These are phyloP conservation scores for Caenorhabditis sp. DNA, from an alignment of 2,888 invertebrate species.

Conservation along the genomic window DNA sequence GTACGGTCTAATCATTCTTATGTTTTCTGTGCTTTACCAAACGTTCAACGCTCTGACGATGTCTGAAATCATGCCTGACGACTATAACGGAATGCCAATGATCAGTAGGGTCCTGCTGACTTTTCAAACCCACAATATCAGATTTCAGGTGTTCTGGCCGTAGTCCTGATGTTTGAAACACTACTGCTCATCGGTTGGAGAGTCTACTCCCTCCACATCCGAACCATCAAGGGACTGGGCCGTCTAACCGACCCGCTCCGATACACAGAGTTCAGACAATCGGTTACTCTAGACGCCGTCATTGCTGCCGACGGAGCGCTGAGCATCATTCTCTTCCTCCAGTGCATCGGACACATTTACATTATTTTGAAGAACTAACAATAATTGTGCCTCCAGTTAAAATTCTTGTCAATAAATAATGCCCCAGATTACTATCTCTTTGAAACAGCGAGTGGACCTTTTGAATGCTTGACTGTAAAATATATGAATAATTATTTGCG, in stretches of 20 bases:
- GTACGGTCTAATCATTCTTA: too few relatives aligned
- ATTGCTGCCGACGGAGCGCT: neutral
- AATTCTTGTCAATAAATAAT: neutral
- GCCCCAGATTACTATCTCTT: neutral
- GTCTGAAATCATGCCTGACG: constrained; percentile 8
- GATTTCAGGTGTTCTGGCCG: constrained; percentile 10
- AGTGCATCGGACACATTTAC: neutral
- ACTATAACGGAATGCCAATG: constrained; percentile 30
- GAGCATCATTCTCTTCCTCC: neutral
- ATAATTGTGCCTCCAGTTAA: neutral
- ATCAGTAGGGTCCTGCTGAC: constrained; percentile 31
- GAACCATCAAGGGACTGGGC: neutral
- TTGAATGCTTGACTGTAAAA: too few relatives aligned
- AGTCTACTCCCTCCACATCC: neutral
- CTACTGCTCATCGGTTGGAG: constrained; percentile 1
- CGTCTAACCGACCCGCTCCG: too few relatives aligned
- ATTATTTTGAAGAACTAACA: neutral
- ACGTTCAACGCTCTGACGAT: neutral
- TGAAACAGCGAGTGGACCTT: neutral
- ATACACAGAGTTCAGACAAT: too few relatives aligned
- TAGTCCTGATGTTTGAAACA: constrained; percentile 11
- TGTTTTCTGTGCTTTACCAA: too few relatives aligned
- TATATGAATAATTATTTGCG: too few relatives aligned
- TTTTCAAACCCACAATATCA: neutral
- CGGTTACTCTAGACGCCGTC: neutral